Conservation (phyloP, 2,797 vertebrate species). For the Anabas testudineus region DNA sequence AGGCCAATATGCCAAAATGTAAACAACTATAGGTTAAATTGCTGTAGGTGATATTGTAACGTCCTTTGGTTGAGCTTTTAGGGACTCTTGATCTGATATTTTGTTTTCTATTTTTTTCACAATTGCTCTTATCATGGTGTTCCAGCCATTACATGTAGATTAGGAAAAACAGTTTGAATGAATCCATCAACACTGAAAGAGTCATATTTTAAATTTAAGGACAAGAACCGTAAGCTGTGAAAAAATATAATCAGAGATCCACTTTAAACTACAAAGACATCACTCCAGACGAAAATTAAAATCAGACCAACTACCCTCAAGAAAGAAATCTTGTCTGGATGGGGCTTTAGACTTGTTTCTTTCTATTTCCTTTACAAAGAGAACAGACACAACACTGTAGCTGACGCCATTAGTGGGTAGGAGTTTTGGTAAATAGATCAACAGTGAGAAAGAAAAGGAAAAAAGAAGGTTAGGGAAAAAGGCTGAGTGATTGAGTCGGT, state of each 20-base stretch:
- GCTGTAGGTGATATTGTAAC: no score
- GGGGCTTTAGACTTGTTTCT: neutral
- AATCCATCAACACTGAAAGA: no score
- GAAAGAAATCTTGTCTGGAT: neutral
- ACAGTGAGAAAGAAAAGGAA: neutral
- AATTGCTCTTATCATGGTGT: no score
- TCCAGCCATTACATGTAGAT: no score
- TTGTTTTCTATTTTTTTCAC: no score
- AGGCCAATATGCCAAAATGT: no score
- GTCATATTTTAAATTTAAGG: neutral
- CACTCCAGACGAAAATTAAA: neutral
- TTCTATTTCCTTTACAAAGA: neutral
- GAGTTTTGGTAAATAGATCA: constrained; percentile 22
- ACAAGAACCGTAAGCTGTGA: neutral
- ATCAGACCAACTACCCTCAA: neutral
- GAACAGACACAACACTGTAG: neutral
- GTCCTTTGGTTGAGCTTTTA: no score
- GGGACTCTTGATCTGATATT: no score
- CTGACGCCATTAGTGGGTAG: neutral
- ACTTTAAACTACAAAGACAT: neutral
- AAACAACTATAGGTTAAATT: no score
- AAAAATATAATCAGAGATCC: neutral
- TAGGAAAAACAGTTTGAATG: no score
- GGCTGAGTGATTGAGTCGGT: constrained; percentile 25
- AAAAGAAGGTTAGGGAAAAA: constrained; percentile 6